These are phyloP conservation scores for Semicossyphus pulcher DNA, from an alignment of 2,113 vertebrate species.

Conservation along the genomic window DNA sequence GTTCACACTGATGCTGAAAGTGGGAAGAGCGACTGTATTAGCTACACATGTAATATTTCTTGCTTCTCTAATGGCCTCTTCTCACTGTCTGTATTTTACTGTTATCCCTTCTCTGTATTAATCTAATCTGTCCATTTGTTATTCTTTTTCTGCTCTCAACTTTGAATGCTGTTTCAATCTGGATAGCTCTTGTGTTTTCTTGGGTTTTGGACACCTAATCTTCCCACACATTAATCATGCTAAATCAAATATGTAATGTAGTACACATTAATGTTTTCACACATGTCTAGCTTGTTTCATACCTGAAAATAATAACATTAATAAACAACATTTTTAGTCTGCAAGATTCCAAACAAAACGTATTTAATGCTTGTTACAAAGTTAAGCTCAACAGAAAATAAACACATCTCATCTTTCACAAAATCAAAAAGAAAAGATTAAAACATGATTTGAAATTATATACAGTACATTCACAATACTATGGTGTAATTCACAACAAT, in stretches of 20 bases:
- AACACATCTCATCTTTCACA: too few relatives aligned
- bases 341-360: too few relatives aligned
- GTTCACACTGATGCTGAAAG: background rate
- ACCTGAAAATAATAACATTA: too few relatives aligned
- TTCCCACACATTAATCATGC: background rate
- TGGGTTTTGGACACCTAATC: background rate
- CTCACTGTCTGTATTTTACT: background rate
- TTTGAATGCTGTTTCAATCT: slow-evolving; percentile 14
- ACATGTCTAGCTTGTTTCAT: background rate
- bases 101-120: background rate
- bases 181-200: background rate
- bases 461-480: too few relatives aligned
- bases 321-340: too few relatives aligned
- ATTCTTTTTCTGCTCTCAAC: background rate
- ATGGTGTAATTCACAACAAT: too few relatives aligned
- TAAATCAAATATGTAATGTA: background rate
- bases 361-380: too few relatives aligned
- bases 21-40: background rate
- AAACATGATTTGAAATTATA: too few relatives aligned
- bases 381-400: too few relatives aligned
- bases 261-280: background rate
- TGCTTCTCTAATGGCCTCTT: slow-evolving; percentile 69
- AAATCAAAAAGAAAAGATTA: too few relatives aligned
- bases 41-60: background rate
- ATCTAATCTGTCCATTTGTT: background rate